Evolutionary conservation across 1,140 invertebrate genomes (phyloP), one percentile per base, ranked within the genome.

Genomic region (Magallana gigas): DNA sequence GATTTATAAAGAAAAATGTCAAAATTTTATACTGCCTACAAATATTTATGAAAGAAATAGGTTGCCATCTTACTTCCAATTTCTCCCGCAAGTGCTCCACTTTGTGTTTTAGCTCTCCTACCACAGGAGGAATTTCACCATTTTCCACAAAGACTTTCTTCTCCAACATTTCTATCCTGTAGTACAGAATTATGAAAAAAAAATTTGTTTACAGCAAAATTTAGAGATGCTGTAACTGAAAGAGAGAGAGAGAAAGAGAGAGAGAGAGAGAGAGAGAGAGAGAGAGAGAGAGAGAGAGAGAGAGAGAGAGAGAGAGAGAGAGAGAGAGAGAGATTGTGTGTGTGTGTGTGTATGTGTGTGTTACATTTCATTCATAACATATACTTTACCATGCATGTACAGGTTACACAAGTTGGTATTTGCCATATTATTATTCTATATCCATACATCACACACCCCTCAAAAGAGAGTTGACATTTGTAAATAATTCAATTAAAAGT

Each of bases 1-100:
- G 36, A 4, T 48, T 48, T 48, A 2, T 2, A 48, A 48, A 48
- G 36, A 1, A 48, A 48, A 48, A 48, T 48, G 36, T 48, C 3
- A 4, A 48, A 48, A 48, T 1, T 48, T 48, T 1, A 4, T 2
- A 48, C 36, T 48, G 36, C 5, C 36, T 48, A 48, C 36, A 48
- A 48, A 48, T 48, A 48, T 48, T 48, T 48, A 48, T 48, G 36
- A 48, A 48, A 48, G 36, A 48, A 48, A 48, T 48, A 48, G 1
- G 36, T 48, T 48, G 36, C 36, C 8, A n/a, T 57, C 85, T 96
- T 68, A 96, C 96, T 93, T 97, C 96, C 85, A 97, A 94, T 92
- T 96, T 97, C 89, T 96, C 95, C 90, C 96, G 96, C 91, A 97
- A 96, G 64, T 95, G 94, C 88, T 96, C 96, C 29, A 97, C 96